Percentiles rank a stretch among this genome's conserved stretches.
Evolutionary conservation across 2,888 invertebrate genomes (phyloP).

Genomic region (Spatulosminthurus flaviceps): DNA sequence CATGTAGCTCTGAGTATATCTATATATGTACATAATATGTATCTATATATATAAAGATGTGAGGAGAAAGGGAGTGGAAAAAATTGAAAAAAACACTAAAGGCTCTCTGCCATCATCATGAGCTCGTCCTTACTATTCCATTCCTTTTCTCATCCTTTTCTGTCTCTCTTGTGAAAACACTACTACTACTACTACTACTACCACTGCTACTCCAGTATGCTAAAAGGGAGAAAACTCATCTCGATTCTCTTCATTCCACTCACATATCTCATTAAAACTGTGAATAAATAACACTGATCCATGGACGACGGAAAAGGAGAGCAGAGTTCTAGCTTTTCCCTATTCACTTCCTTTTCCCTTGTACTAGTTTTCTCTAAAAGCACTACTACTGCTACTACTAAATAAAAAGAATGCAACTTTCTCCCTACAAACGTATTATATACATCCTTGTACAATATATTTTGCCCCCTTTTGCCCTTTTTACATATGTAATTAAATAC

Average conservation of each 20-base stretch:
- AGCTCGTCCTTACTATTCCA: not conserved
- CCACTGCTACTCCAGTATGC: conserved; percentile 9
- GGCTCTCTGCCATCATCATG: not conserved
- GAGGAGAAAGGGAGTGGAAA: not conserved
- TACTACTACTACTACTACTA: not conserved
- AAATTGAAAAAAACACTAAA: conserved; percentile 13
- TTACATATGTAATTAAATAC: no score
- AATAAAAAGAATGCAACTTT: no score
- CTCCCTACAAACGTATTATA: no score
- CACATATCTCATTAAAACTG: conserved; percentile 63
- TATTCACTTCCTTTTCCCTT: not conserved
- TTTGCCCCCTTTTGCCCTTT: no score
- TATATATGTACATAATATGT: not conserved
- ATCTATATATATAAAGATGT: not conserved
- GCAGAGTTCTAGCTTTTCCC: conserved; percentile 23
- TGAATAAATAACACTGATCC: conserved; percentile 57
- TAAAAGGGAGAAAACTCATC: conserved; percentile 31
- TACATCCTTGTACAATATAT: no score
- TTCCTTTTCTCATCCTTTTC: not conserved
- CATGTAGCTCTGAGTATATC: not conserved
- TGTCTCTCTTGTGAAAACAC: not conserved
- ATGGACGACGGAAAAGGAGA: conserved; percentile 31
- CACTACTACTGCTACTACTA: no score
- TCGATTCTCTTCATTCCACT: conserved; percentile 55
- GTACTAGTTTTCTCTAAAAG: no score